Evolutionary conservation across 2,113 vertebrate species (phyloP).

Genomic region (Mungos mungo): DNA sequence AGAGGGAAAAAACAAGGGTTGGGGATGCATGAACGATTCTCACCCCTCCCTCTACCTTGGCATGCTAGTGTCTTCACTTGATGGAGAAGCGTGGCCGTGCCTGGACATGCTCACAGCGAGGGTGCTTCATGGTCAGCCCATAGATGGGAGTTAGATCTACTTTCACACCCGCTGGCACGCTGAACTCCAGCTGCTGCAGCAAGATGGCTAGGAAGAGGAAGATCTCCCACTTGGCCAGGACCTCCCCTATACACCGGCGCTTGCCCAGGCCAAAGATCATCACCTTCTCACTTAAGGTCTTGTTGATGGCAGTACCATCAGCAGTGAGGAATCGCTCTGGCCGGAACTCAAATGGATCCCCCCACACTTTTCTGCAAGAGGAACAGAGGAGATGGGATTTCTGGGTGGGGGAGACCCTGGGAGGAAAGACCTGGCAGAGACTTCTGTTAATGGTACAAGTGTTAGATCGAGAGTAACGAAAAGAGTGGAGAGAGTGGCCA

Average conservation of each 20-base stretch:
- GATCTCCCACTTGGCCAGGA: constrained; percentile 86
- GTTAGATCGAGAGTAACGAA: not conserved
- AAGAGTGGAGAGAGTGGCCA: not conserved
- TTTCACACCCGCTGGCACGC: constrained; percentile 76
- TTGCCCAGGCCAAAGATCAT: constrained; percentile 89
- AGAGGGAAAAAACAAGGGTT: not conserved
- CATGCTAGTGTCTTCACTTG: not conserved
- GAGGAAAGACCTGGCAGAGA: not conserved
- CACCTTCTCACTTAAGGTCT: constrained; percentile 85
- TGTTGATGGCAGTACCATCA: constrained; percentile 84
- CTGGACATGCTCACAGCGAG: constrained; percentile 80
- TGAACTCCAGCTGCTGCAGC: constrained; percentile 87
- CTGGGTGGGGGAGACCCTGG: not conserved
- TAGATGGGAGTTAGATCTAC: constrained; percentile 89
- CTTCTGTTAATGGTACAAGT: too few relatives aligned
- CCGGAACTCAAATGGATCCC: constrained; percentile 86
- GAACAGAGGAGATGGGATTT: not conserved
- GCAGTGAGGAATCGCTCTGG: constrained; percentile 88
- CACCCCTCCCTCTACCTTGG: not conserved
- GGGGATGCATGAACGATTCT: accelerated
- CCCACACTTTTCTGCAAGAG: constrained; percentile 86
- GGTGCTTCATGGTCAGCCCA: constrained; percentile 91
- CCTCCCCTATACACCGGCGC: constrained; percentile 90
- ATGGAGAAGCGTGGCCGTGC: constrained; percentile 67
- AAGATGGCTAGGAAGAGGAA: constrained; percentile 90